phyloP scores from a whole-genome alignment of 1,140 invertebrate species.

The Andricus grossulariae region DNA sequence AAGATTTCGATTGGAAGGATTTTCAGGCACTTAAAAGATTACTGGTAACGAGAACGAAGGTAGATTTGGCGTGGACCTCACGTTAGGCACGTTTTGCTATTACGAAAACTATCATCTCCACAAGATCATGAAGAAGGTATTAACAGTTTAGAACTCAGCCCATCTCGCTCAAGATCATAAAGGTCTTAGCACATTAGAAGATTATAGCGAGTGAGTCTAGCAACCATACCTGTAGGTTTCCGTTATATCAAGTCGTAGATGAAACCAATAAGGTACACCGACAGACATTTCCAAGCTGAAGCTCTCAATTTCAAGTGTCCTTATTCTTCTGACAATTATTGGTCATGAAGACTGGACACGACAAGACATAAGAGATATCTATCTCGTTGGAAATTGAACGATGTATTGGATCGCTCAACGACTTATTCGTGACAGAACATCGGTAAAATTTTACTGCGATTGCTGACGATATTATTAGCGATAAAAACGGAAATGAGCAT shows the following conservation, averaged over 20 bases:
- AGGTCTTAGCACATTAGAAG: slow-evolving; percentile 51
- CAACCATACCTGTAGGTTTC: not conserved
- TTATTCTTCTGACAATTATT: not conserved
- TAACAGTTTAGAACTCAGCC: slow-evolving; percentile 60
- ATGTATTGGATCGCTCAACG: slow-evolving; percentile 7
- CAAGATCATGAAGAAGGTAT: slow-evolving; percentile 56
- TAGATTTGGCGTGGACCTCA: slow-evolving; percentile 45
- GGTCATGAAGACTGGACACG: not conserved
- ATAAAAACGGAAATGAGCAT: slow-evolving; percentile 15
- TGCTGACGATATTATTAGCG: slow-evolving; percentile 9
- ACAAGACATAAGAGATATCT: not conserved
- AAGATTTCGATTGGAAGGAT: not conserved
- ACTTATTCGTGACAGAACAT: not conserved
- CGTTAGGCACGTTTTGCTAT: slow-evolving; percentile 53
- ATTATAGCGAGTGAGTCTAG: slow-evolving; percentile 46
- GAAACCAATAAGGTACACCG: slow-evolving; percentile 4
- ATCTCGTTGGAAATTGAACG: not conserved
- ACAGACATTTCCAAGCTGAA: slow-evolving; percentile 2
- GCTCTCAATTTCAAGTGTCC: slow-evolving; percentile 9
- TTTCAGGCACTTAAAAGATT: slow-evolving; percentile 55
- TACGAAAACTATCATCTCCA: slow-evolving; percentile 42
- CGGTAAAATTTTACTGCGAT: slow-evolving; percentile 18
- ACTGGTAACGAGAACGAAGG: slow-evolving; percentile 56
- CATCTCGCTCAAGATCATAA: slow-evolving; percentile 52
- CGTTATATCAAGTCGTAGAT: slow-evolving; percentile 1